Conservation (phyloP, 1,140 invertebrate genomes). For the Vanessa atalanta region DNA sequence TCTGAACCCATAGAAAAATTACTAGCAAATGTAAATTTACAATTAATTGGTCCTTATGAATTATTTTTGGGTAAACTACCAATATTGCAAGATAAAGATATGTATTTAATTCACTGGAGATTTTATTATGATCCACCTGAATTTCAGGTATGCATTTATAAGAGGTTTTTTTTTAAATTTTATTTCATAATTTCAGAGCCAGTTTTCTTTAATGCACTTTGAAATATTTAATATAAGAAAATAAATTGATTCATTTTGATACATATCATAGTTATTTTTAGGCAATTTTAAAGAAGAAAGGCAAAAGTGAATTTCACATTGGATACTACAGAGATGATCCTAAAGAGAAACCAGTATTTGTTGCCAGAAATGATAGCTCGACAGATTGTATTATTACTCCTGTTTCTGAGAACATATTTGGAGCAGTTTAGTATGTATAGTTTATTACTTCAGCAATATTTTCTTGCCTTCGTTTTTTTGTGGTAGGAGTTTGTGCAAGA, state of each 20-base stretch:
- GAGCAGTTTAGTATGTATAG: constrained; percentile 87
- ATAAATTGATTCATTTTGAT: no score
- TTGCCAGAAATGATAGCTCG: constrained; percentile 87
- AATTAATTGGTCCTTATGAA: constrained; percentile 93
- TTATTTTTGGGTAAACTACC: constrained; percentile 86
- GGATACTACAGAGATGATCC: constrained; percentile 95
- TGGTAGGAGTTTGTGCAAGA: neutral
- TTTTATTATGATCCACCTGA: constrained; percentile 97
- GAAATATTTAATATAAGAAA: no score
- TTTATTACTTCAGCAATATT: constrained; percentile 1
- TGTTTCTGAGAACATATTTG: constrained; percentile 92
- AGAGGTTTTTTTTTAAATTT: constrained; percentile 2
- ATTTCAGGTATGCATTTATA: constrained; percentile 85
- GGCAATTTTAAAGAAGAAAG: constrained; percentile 87
- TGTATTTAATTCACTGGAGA: constrained; percentile 91
- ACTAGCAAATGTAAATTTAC: constrained; percentile 85
- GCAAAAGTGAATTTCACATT: constrained; percentile 88
- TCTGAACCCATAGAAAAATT: constrained; percentile 81
- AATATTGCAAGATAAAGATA: constrained; percentile 81
- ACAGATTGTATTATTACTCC: constrained; percentile 86
- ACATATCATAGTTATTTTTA: constrained; percentile 56
- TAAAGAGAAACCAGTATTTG: constrained; percentile 86
- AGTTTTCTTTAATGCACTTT: neutral
- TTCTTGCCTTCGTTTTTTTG: neutral
- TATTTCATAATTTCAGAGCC: neutral